These are phyloP conservation scores for Drosophila ananassae DNA, from an alignment of 1,140 invertebrate genomes.

Conservation along the genomic window DNA sequence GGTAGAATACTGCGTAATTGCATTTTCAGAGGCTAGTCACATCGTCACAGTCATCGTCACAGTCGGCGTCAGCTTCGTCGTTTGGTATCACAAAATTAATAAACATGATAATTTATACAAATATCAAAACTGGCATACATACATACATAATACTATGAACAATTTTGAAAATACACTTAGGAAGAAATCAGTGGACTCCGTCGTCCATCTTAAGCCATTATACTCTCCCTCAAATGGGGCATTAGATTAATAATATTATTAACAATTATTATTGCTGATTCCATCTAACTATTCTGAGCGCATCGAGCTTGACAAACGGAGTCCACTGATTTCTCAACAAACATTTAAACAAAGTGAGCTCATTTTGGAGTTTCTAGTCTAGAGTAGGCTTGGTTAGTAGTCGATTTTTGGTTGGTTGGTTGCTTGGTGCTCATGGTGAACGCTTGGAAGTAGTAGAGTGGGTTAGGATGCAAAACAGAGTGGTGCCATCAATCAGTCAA, in stretches of 20 bases:
- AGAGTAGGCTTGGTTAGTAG: conserved; percentile 64
- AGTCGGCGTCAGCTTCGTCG: conserved; percentile 25
- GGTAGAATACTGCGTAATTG: conserved; percentile 60
- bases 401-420: conserved; percentile 41
- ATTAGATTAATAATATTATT: not conserved
- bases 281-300: not conserved
- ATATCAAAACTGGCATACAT: conserved; percentile 53
- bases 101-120: conserved; percentile 65
- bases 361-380: conserved; percentile 31
- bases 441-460: conserved; percentile 58
- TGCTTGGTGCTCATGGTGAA: conserved; percentile 65
- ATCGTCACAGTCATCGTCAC: conserved; percentile 23
- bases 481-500: conserved; percentile 72
- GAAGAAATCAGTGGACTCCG: conserved; percentile 19
- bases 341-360: conserved; percentile 48
- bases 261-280: conserved; percentile 18
- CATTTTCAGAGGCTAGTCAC: conserved; percentile 32
- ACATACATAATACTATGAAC: conserved; percentile 59
- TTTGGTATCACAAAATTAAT: conserved; percentile 57
- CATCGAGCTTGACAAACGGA: not conserved
- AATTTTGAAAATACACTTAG: conserved; percentile 59
- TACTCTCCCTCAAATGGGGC: not conserved
- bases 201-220: not conserved
- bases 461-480: conserved; percentile 74
- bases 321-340: conserved; percentile 42